phyloP scores from a whole-genome alignment of 2,888 invertebrate genomes.

The Ectemnius lituratus region DNA sequence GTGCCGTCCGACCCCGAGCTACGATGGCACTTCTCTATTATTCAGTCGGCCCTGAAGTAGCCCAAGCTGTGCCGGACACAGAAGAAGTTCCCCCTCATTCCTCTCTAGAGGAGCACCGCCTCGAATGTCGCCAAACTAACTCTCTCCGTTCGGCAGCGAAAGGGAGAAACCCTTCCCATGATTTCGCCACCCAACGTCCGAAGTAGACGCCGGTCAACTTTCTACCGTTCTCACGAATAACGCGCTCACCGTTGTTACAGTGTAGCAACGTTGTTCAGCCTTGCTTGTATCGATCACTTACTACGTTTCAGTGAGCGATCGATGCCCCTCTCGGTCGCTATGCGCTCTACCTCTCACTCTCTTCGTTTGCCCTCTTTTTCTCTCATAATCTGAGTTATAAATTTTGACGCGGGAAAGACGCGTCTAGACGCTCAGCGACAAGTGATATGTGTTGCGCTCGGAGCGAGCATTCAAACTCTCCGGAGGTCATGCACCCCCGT shows the following conservation, averaged over 20 bases:
- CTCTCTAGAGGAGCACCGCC: constrained; percentile 4
- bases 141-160: background rate
- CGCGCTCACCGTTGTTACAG: background rate
- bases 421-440: no score
- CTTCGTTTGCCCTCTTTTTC: background rate
- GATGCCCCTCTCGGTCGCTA: background rate
- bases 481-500: no score
- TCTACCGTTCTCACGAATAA: background rate
- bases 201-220: background rate
- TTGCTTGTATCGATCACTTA: constrained; percentile 5
- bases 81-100: constrained; percentile 3
- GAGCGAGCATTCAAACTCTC: no score
- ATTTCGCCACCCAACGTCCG: background rate
- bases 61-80: constrained; percentile 26
- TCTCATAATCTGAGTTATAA: constrained; percentile 1
- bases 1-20: constrained; percentile 41
- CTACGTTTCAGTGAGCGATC: background rate
- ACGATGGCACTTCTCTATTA: constrained; percentile 58
- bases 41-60: constrained; percentile 57
- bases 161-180: constrained; percentile 16
- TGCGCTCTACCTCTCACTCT: background rate
- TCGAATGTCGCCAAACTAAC: constrained; percentile 1
- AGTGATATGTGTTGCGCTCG: no score
- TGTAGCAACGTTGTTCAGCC: background rate
- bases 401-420: background rate